Base-by-base conservation (phyloP, 2,113 vertebrate genomes). In the Sinocyclocheilus anophthalmus region DNA sequence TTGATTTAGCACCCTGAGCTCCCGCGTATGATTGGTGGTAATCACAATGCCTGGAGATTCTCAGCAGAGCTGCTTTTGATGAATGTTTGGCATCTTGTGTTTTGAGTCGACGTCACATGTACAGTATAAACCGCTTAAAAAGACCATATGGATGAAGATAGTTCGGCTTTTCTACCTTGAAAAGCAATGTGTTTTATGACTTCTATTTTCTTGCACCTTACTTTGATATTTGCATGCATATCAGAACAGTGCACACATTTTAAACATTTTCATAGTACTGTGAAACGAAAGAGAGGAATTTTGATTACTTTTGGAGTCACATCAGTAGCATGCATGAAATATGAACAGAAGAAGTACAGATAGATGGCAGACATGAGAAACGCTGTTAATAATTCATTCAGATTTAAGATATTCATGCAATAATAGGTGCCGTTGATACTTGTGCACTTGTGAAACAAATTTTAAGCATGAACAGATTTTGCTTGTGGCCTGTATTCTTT, bases 1-100 rank as follows among this genome's bases (percentile, higher is more conserved):
- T 73, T 39, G 75, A n/a, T 69, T 70, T 72, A 72, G 76, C 80
- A 81, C 80, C 20, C 50, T 72, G 63, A 59, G 65, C 48, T 24
- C 50, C 61, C 8, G 63, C 48, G 16, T 77, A 5, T 76, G 83
- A 84, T 63, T 75, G 55, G 53, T 76, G 55, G n/a, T 61, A 84
- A 63, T 76, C 30, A 45, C 48, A 12, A n/a, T 7, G 61, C 24
- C n/a, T 72, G 53, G 8, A 57, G 33, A 72, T 85, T 48, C 76
- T 73, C 50, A 79, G 61, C 50, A 85, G 84, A 70, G 10, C 5
- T n/a, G 24, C 63, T 78, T 79, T 70, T 50, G 48, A 55, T 33
- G 22, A 84, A 76, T 73, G 9, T 78, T 45, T 16, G 18, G 13
- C 14, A 37, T 69, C 48, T 30, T 10, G 80, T 26, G 42, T 79